These are phyloP conservation scores for Drosophila nigrodunni DNA, from an alignment of 1,140 invertebrate species.

Conservation along the genomic window DNA sequence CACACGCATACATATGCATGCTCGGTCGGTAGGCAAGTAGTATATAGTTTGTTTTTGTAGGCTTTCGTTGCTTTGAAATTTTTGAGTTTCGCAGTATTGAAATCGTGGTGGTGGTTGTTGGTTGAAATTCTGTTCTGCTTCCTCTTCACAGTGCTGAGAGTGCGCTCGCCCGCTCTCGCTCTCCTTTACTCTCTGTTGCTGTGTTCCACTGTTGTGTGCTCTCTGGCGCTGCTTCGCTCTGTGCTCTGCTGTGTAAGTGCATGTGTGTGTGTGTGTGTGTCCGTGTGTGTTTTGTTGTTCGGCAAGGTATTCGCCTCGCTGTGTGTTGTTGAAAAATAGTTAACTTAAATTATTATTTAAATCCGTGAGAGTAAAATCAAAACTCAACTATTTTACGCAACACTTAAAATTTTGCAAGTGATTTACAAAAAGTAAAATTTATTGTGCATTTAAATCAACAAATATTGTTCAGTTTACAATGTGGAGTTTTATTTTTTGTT, in stretches of 20 bases:
- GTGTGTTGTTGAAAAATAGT: slow-evolving; percentile 64
- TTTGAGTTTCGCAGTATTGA: slow-evolving; percentile 77
- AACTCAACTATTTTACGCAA: slow-evolving; percentile 33
- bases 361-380: slow-evolving; percentile 48
- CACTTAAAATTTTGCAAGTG: background rate
- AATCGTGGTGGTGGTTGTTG: slow-evolving; percentile 71
- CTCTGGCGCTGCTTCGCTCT: too few relatives aligned
- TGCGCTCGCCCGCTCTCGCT: slow-evolving; percentile 14
- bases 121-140: slow-evolving; percentile 59
- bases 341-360: slow-evolving; percentile 65
- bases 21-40: slow-evolving; percentile 10
- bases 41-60: slow-evolving; percentile 75
- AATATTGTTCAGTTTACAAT: slow-evolving; percentile 28
- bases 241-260: slow-evolving; percentile 4
- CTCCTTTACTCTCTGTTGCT: slow-evolving; percentile 30
- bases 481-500: slow-evolving; percentile 29
- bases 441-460: slow-evolving; percentile 9
- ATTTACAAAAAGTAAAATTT: background rate
- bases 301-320: slow-evolving; percentile 46
- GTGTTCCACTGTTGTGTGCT: slow-evolving; percentile 33
- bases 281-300: slow-evolving; percentile 46
- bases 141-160: slow-evolving; percentile 46
- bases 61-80: slow-evolving; percentile 74
- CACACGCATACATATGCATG: slow-evolving; percentile 12
- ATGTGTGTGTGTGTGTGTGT: slow-evolving; percentile 24